A percentile compares a stretch with the other conserved stretches of the same genome.
Conservation (phyloP, 2,888 invertebrate species). For the Achlya flavicornis region DNA sequence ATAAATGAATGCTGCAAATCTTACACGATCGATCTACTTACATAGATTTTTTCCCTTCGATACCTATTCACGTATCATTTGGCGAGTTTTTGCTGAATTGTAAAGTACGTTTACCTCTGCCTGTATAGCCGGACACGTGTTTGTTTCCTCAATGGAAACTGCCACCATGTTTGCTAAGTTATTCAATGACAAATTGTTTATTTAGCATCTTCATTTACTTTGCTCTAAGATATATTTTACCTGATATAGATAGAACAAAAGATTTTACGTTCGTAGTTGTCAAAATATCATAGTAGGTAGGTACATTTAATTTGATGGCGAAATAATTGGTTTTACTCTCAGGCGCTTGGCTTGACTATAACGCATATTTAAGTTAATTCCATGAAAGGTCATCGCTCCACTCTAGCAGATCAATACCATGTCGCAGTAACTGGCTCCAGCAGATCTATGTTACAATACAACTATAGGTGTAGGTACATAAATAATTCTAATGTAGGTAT, state of each 20-base stretch:
- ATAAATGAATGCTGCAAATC: no score
- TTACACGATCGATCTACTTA: no score
- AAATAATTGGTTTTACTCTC: not conserved
- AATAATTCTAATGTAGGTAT: conserved; percentile 23
- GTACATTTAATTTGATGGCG: not conserved
- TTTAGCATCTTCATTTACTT: conserved; percentile 19
- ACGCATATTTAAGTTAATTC: conserved; percentile 7
- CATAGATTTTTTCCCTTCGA: no score
- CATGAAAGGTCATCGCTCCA: conserved; percentile 43
- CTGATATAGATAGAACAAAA: no score
- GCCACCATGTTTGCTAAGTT: conserved; percentile 35
- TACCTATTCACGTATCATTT: not conserved
- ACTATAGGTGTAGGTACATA: no score
- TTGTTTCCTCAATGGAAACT: conserved; percentile 45
- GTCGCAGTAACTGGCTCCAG: conserved; percentile 32
- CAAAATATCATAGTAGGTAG: no score
- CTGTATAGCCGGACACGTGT: conserved; percentile 20
- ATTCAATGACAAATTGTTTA: conserved; percentile 32
- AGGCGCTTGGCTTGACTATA: conserved; percentile 10
- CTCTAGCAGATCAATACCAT: conserved; percentile 44
- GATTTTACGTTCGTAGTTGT: no score
- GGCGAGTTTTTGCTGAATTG: not conserved
- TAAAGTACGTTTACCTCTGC: not conserved
- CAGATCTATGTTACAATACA: not conserved
- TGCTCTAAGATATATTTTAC: conserved; percentile 13